Conservation (phyloP, 2,113 vertebrate species). For the Centropristis striata region DNA sequence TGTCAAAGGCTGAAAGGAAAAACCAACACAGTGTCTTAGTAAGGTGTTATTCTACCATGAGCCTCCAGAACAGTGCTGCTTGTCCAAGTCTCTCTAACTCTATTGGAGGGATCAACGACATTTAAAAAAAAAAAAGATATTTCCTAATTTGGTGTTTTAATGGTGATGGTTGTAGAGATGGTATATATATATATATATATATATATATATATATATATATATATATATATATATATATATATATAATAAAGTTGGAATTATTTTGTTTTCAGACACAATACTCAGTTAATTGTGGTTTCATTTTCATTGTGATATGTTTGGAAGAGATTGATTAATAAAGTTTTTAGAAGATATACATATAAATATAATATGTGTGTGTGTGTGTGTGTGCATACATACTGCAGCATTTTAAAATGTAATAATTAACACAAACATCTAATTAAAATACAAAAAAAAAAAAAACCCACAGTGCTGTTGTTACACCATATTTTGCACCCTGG, state of each 20-base stretch:
- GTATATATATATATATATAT: no score
- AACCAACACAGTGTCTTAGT: background rate
- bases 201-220: no score
- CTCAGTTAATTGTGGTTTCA: no score
- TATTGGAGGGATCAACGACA: background rate
- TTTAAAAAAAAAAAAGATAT: background rate
- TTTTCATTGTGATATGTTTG: no score
- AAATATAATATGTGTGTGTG: no score
- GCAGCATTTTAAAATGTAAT: background rate
- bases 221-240: no score
- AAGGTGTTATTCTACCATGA: background rate
- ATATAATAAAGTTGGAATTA: no score
- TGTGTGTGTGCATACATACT: no score
- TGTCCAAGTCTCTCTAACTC: background rate
- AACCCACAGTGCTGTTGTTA: background rate
- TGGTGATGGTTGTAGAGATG: background rate
- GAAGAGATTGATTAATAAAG: no score
- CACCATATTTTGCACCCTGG: background rate
- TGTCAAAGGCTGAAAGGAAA: slow-evolving; percentile 11
- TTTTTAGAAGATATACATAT: no score
- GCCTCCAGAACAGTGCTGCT: background rate
- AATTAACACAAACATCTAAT: background rate
- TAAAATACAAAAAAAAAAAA: background rate
- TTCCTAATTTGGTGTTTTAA: background rate
- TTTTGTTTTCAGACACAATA: no score